phyloP scores from a whole-genome alignment of 2,797 vertebrate species.

The Tokudaia muenninki region DNA sequence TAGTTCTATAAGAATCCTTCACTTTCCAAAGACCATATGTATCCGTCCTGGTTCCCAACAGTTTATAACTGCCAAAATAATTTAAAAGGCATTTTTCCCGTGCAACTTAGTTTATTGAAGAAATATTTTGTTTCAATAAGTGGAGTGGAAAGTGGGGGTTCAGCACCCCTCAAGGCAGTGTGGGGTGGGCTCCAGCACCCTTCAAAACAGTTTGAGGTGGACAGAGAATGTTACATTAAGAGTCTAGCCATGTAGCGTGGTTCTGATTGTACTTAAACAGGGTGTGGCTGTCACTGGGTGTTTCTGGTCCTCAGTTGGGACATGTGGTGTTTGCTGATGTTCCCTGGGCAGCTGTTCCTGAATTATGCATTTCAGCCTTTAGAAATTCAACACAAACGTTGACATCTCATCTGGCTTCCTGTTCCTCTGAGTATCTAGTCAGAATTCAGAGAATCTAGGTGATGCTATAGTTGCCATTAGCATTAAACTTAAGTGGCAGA shows the following conservation, averaged over 20 bases:
- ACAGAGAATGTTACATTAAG: neutral
- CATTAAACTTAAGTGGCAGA: neutral
- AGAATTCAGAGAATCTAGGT: neutral
- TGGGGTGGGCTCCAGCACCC: neutral
- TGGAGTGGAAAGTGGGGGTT: neutral
- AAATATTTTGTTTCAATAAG: conserved; percentile 43
- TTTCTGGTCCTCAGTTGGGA: neutral
- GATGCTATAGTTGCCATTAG: neutral
- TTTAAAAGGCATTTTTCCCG: conserved; percentile 81
- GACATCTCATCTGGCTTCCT: neutral
- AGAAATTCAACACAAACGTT: neutral
- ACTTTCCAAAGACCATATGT: conserved; percentile 71
- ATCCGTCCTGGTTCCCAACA: conserved; percentile 71
- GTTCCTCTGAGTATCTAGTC: neutral
- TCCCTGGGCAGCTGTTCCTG: neutral
- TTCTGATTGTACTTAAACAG: neutral
- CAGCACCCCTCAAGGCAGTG: neutral
- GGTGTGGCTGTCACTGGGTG: neutral
- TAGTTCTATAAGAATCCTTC: conserved; percentile 77
- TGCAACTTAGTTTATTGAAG: conserved; percentile 61
- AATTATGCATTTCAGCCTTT: neutral
- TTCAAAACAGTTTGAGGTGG: neutral
- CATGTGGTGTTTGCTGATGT: neutral
- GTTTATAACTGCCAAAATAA: conserved; percentile 80
- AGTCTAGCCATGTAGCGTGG: neutral